These are phyloP conservation scores for Drosophila pseudoobscura DNA, from an alignment of 1,140 invertebrate species.

Conservation along the genomic window DNA sequence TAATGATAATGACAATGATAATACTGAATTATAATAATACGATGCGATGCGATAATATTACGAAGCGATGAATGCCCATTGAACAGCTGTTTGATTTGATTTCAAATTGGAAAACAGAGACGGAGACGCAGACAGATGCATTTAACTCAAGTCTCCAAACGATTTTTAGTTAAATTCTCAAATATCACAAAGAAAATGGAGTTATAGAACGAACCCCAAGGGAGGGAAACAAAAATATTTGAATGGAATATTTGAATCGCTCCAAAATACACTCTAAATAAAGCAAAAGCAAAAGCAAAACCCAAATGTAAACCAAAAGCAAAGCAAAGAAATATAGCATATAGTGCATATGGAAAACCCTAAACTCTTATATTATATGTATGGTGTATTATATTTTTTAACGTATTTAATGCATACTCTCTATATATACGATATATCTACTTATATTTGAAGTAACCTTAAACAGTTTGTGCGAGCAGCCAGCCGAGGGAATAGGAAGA, in stretches of 20 bases:
- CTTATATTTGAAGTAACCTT: slow-evolving; percentile 69
- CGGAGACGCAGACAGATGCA: slow-evolving; percentile 23
- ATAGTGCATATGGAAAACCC: slow-evolving; percentile 60
- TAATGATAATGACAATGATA: slow-evolving; percentile 16
- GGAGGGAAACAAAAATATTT: not conserved
- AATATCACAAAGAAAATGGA: slow-evolving; percentile 52
- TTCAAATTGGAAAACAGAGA: slow-evolving; percentile 20
- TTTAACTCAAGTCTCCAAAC: slow-evolving; percentile 16
- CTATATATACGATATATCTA: slow-evolving; percentile 70
- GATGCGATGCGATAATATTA: slow-evolving; percentile 7
- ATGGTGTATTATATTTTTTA: slow-evolving; percentile 82
- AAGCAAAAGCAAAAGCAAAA: not conserved
- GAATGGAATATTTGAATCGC: too few species aligned
- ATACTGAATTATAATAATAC: slow-evolving; percentile 11
- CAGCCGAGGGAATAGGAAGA: slow-evolving; percentile 43
- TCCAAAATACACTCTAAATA: slow-evolving; percentile 15
- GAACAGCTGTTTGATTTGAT: slow-evolving; percentile 52
- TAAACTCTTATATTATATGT: slow-evolving; percentile 80
- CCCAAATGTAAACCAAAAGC: slow-evolving; percentile 25
- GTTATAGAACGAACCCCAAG: slow-evolving; percentile 6
- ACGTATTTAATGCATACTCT: slow-evolving; percentile 76
- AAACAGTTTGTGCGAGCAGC: slow-evolving; percentile 47
- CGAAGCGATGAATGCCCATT: slow-evolving; percentile 33
- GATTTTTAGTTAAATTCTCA: slow-evolving; percentile 66
- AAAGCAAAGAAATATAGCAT: slow-evolving; percentile 51